Evolutionary conservation across 1,140 invertebrate genomes (phyloP), one percentile per base, ranked within the genome.

Genomic region (Magallana gigas): DNA sequence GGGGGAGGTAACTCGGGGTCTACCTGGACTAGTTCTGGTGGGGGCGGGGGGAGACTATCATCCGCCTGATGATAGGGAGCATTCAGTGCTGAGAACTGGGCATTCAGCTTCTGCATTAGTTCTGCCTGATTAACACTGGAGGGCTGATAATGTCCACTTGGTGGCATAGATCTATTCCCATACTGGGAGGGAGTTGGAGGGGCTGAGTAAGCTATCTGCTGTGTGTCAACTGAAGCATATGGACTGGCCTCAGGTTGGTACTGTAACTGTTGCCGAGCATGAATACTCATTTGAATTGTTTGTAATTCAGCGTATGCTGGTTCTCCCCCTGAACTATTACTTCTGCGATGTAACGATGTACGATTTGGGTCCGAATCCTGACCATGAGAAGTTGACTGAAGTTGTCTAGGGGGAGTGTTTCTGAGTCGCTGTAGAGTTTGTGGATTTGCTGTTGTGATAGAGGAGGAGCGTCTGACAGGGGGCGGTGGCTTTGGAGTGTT

Each of bases 401-500:
- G 64, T 85, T 90, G 89, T 82, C 89, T 89, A 9, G 91, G 89
- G 76, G 93, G 90, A 58, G 93, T 87, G 80, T 90, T 83, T n/a
- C 90, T 76, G 16, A 90, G 11, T 83, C 89, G 90, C 71, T 90
- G 83, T 11, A 89, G 62, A 18, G 87, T 81, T 71, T 88, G 58
- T 29, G 90, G 83, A 23, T 90, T 86, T 8, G 91, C 80, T 64
- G 95, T 96, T 48, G 97, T 97, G 85, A 98, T 97, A 60, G 97
- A 98, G 0, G 98, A 97, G 12, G 97, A 98, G 62, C 97, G 95
- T 88, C 98, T 95, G 0, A 98, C 97, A 3, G 98, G 98, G 58
- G 98, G 98, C 57, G 97, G 97, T 57, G 97, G 97, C 94, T 98
- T 96, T 71, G 96, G 95, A 88, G 95, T 95, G 90, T 96, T 97